Evolutionary conservation across 2,888 invertebrate genomes (phyloP), one percentile per base, ranked within the genome.

Genomic region (Xestoiulus laeticollis): DNA sequence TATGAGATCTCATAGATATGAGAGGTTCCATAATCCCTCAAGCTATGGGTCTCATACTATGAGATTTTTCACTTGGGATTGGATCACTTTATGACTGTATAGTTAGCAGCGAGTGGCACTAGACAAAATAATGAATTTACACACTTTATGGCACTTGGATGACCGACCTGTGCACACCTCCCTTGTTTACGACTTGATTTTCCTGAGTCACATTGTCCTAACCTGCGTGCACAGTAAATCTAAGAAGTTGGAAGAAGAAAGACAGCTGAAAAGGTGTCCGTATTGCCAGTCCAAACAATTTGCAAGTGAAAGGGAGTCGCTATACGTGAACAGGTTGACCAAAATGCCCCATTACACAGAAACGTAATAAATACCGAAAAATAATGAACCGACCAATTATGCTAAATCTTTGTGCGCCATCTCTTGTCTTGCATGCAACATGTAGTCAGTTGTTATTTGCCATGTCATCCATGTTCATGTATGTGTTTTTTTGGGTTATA

Each of bases 81-180:
- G 78, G 26, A 78, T 26, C 5, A 78, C 10, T 78, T 78, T 78
- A 78, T 78, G 78, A 14, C 30, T 78, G 78, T 14, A 78, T 78
- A 78, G 78, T 78, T 78, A 78, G 78, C 78, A 78, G 30, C 30
- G 78, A 78, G 78, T 78, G 78, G 78, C 78, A 12, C 78, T 78
- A 78, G 78, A 30, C 78, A 78, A 78, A 78, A 78, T 78, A 78
- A 78, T 78, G 78, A 78, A 30, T 78, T 78, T 78, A 78, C 78
- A 78, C 78, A 78, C 78, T 78, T 78, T 78, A 78, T 78, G 78
- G 78, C 78, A 78, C 78, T 78, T 78, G 78, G 30, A 78, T 22
- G 78, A 78, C 78, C 78, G 78, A 78, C 78, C 78, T 30, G 78
- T 30, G 78, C 78, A 78, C 78, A 78, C 78, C 78, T 78, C 78